These are phyloP conservation scores for Venturia canescens DNA, from an alignment of 1,140 invertebrate species.

Conservation along the genomic window DNA sequence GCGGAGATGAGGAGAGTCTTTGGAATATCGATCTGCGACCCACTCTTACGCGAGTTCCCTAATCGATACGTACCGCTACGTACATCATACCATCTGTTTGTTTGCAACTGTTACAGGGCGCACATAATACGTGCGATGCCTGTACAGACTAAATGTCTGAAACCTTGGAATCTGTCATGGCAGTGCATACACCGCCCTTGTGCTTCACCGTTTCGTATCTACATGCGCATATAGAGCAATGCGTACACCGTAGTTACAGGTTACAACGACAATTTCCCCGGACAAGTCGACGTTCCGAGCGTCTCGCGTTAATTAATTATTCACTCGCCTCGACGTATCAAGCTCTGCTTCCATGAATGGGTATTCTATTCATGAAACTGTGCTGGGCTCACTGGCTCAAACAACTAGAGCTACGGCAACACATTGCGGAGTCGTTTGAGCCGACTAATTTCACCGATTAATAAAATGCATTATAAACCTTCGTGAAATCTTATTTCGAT, in stretches of 20 bases:
- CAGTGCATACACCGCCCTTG: neutral
- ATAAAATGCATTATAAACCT: neutral
- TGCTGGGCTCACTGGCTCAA: neutral
- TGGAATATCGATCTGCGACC: constrained; percentile 20
- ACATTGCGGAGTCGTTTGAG: neutral
- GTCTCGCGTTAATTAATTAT: constrained; percentile 31
- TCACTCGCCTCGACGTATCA: constrained; percentile 12
- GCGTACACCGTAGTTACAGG: constrained; percentile 19
- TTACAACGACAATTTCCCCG: constrained; percentile 27
- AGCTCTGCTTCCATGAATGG: constrained; percentile 11
- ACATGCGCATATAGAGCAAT: neutral
- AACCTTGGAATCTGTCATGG: constrained; percentile 27
- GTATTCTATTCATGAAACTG: constrained; percentile 23
- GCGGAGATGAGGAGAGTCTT: constrained; percentile 5
- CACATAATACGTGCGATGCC: neutral
- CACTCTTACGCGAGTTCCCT: constrained; percentile 5
- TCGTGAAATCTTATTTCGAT: neutral
- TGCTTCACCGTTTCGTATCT: neutral
- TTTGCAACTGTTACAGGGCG: neutral
- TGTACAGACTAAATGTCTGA: constrained; percentile 18
- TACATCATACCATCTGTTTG: constrained; percentile 27
- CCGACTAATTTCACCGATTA: neutral
- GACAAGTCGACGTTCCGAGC: neutral
- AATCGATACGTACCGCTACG: constrained; percentile 1
- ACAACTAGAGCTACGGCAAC: neutral